These are phyloP conservation scores for Periophthalmus magnuspinnatus DNA, from an alignment of 2,797 vertebrate species.

Conservation along the genomic window DNA sequence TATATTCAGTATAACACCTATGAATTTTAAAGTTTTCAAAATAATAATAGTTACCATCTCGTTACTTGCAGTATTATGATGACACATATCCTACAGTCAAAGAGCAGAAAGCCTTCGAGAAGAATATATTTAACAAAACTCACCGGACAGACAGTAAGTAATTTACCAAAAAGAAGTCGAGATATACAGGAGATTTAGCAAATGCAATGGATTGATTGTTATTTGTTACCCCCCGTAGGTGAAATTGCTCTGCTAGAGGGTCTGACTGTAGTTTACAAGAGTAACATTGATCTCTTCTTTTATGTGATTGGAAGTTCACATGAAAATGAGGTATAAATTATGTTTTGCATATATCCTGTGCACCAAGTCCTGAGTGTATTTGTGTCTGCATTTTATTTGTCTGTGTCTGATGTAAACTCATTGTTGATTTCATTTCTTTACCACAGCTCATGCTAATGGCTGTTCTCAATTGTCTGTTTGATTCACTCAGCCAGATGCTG, in stretches of 20 bases:
- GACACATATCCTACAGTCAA: constrained; percentile 91
- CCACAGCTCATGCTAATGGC: constrained; percentile 92
- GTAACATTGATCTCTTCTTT: constrained; percentile 95
- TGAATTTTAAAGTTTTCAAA: not conserved
- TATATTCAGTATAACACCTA: not conserved
- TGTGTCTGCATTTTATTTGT: constrained; percentile 1
- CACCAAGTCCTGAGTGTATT: not conserved
- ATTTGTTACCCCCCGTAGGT: constrained; percentile 70
- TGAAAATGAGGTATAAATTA: constrained; percentile 88
- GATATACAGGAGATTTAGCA: not conserved
- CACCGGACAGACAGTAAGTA: constrained; percentile 93
- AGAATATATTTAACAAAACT: constrained; percentile 98
- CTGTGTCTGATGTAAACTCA: not conserved
- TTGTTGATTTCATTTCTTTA: constrained; percentile 25
- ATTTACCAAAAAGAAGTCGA: not conserved
- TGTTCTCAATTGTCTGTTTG: constrained; percentile 93
- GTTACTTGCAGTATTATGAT: constrained; percentile 84
- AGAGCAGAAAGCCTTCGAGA: constrained; percentile 95
- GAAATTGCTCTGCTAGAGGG: constrained; percentile 93
- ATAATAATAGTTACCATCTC: not conserved
- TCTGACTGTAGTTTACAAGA: constrained; percentile 94
- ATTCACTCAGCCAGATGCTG: constrained; percentile 94
- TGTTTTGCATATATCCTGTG: not conserved
- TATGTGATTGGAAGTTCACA: constrained; percentile 95
- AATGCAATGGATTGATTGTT: not conserved